A percentile compares a stretch with the other conserved stretches of the same genome.
phyloP scores from a whole-genome alignment of 2,888 invertebrate genomes.

The Diogma glabrata region DNA sequence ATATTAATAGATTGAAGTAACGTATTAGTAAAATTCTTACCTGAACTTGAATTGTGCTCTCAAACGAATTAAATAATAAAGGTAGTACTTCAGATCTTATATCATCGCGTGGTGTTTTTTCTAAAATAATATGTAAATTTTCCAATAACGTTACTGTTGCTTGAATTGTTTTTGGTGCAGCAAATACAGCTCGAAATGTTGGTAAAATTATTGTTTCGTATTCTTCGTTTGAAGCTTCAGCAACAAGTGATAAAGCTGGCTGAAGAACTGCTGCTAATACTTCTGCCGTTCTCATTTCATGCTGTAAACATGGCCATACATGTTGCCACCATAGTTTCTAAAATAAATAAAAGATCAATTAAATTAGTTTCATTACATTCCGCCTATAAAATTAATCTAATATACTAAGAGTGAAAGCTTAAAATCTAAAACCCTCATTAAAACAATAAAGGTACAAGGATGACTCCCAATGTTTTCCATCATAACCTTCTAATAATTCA shows the following conservation, averaged over 20 bases:
- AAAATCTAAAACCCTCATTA: too few species aligned
- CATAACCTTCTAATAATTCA: too few species aligned
- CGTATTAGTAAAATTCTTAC: too few species aligned
- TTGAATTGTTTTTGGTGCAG: constrained; percentile 67
- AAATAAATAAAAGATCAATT: constrained; percentile 22
- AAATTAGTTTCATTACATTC: too few species aligned
- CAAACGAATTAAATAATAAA: constrained; percentile 74
- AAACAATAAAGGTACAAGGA: too few species aligned
- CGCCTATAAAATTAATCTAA: too few species aligned
- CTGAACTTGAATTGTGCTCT: constrained; percentile 83
- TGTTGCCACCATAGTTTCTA: constrained; percentile 95
- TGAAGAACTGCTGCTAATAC: constrained; percentile 76
- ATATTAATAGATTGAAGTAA: too few species aligned
- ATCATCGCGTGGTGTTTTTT: constrained; percentile 73
- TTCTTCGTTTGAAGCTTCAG: constrained; percentile 65
- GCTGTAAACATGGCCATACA: constrained; percentile 79
- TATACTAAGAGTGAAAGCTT: too few species aligned
- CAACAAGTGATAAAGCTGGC: constrained; percentile 71
- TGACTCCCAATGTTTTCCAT: too few species aligned
- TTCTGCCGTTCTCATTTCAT: constrained; percentile 75
- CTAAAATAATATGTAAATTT: constrained; percentile 77
- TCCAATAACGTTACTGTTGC: constrained; percentile 82
- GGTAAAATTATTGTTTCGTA: constrained; percentile 73
- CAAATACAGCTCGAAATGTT: constrained; percentile 63
- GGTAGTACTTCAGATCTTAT: constrained; percentile 73